phyloP scores from a whole-genome alignment of 2,797 vertebrate genomes.

The Lepus townsendii region DNA sequence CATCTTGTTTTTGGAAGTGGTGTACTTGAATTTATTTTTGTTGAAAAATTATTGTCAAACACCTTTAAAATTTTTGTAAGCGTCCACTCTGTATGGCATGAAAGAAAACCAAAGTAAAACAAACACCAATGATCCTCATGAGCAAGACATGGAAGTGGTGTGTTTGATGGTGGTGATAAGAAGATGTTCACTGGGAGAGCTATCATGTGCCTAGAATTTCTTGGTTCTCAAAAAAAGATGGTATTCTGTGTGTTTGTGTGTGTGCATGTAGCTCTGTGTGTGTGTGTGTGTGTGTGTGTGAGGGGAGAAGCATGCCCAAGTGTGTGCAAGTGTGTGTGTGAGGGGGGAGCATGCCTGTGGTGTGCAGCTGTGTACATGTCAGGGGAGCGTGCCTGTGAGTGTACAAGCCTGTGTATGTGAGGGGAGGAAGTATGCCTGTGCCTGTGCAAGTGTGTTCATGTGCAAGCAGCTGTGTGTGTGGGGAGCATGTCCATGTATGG shows the following conservation, averaged over 20 bases:
- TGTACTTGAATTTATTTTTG: constrained; percentile 25
- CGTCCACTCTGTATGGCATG: neutral
- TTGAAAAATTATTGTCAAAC: constrained; percentile 33
- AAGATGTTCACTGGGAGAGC: constrained; percentile 1
- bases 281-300: neutral
- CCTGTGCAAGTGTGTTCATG: no score
- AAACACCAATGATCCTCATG: neutral
- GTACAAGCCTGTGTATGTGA: neutral
- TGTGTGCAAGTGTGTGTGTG: no score
- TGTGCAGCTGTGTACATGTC: neutral
- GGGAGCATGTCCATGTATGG: neutral
- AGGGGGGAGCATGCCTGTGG: no score
- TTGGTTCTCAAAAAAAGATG: constrained; percentile 61
- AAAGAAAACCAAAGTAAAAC: constrained; percentile 35
- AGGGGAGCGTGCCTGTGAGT: no score
- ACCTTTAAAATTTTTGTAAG: neutral
- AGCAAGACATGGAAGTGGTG: neutral
- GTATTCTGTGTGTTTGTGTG: fast-evolving
- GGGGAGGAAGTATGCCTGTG: neutral
- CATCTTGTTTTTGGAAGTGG: neutral
- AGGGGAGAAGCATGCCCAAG: no score
- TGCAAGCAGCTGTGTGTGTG: neutral
- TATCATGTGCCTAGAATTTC: neutral
- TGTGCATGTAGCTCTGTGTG: neutral
- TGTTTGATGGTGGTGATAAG: neutral